These are phyloP conservation scores for Helicoverpa armigera DNA, from an alignment of 1,140 invertebrate genomes.

Conservation along the genomic window DNA sequence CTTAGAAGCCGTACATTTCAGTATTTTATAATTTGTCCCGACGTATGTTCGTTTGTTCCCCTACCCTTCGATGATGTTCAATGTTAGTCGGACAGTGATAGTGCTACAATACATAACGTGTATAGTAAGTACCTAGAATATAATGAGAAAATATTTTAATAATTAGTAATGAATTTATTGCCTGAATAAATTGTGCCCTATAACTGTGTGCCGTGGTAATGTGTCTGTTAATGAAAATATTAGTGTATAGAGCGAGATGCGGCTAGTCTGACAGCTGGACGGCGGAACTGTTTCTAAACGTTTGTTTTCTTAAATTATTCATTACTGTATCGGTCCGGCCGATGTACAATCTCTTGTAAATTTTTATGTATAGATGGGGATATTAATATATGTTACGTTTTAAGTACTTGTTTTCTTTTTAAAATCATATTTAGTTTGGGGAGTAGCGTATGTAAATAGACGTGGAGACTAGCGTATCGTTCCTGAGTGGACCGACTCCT, in stretches of 20 bases:
- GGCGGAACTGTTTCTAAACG: constrained; percentile 43
- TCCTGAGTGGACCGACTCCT: constrained; percentile 54
- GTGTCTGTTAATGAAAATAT: constrained; percentile 57
- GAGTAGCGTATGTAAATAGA: constrained; percentile 76
- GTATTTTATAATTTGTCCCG: constrained; percentile 39
- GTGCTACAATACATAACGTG: constrained; percentile 76
- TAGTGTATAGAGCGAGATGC: constrained; percentile 60
- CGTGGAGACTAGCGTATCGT: constrained; percentile 55
- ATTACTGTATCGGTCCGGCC: constrained; percentile 59
- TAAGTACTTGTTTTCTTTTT: constrained; percentile 76
- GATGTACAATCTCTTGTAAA: constrained; percentile 83
- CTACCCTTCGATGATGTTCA: constrained; percentile 61
- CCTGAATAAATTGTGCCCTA: constrained; percentile 82
- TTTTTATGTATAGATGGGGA: constrained; percentile 84
- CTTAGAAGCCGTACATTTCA: constrained; percentile 44
- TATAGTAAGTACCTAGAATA: constrained; percentile 76
- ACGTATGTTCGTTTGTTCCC: constrained; percentile 48
- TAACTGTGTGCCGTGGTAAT: constrained; percentile 76
- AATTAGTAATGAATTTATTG: constrained; percentile 72
- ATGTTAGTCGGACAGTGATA: constrained; percentile 75
- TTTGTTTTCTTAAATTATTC: constrained; percentile 76
- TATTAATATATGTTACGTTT: constrained; percentile 84
- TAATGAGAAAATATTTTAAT: constrained; percentile 78
- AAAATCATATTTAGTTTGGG: constrained; percentile 64
- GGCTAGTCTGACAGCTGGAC: constrained; percentile 58